Evolutionary conservation across 2,113 vertebrate species (phyloP).

Genomic region (Silurus glanis): DNA sequence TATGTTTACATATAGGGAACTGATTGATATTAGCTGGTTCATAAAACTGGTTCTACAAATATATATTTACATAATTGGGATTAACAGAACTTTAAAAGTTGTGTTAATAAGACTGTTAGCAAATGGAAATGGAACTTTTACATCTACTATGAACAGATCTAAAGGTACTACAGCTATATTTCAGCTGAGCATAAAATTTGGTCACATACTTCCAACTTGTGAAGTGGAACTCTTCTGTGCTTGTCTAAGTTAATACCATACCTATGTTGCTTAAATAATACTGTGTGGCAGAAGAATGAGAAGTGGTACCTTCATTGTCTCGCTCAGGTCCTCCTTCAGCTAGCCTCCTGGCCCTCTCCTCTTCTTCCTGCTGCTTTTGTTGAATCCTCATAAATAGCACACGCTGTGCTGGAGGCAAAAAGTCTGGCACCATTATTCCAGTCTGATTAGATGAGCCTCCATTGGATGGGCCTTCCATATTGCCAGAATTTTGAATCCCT

Average conservation of each 20-base stretch:
- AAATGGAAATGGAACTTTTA: not conserved
- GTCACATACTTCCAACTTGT: not conserved
- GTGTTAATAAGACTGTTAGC: too few species aligned
- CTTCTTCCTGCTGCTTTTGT: constrained; percentile 93
- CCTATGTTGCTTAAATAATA: not conserved
- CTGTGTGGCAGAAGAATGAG: not conserved
- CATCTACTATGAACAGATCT: not conserved
- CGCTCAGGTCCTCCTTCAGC: constrained; percentile 79
- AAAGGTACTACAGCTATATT: not conserved
- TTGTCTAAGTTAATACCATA: not conserved
- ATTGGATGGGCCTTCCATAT: constrained; percentile 68
- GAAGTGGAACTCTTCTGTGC: not conserved
- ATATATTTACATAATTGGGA: not conserved
- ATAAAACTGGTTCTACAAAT: not conserved
- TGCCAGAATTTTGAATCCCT: constrained; percentile 67
- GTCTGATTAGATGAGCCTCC: constrained; percentile 63
- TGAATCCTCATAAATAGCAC: constrained; percentile 92
- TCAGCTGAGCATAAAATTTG: not conserved
- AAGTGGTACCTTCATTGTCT: constrained; percentile 81
- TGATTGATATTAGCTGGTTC: not conserved
- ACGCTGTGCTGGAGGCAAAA: constrained; percentile 88
- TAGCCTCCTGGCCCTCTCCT: constrained; percentile 84
- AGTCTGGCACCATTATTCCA: constrained; percentile 81
- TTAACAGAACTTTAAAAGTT: not conserved
- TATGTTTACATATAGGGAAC: not conserved